Evolutionary conservation across 1,140 invertebrate species (phyloP).

Genomic region (Lordiphosa mommai): DNA sequence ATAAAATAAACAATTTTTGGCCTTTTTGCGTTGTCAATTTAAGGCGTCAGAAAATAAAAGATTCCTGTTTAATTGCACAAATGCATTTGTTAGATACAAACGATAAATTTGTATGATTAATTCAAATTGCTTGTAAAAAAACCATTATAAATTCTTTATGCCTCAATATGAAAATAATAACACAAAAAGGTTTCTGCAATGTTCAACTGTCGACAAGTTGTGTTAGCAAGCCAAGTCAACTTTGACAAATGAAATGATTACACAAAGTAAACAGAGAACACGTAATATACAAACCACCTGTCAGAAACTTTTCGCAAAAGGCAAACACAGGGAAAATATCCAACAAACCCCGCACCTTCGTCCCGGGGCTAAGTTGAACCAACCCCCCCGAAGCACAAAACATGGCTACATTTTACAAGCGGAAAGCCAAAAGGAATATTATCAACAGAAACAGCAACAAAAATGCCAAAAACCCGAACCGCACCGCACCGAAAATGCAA

Average conservation of each 20-base stretch:
- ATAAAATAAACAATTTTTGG: too few relatives aligned
- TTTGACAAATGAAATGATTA: conserved; percentile 77
- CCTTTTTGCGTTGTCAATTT: too few relatives aligned
- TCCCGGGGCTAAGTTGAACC: background rate
- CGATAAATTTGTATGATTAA: too few relatives aligned
- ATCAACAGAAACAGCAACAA: conserved; percentile 43
- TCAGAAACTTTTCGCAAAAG: conserved; percentile 53
- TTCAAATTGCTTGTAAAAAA: too few relatives aligned
- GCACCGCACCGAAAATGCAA: conserved; percentile 48
- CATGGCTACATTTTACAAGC: conserved; percentile 56
- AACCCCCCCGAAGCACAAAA: conserved; percentile 19
- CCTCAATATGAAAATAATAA: too few relatives aligned
- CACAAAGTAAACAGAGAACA: conserved; percentile 72
- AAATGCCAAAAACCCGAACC: conserved; percentile 38
- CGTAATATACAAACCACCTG: conserved; percentile 66
- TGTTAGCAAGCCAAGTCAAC: conserved; percentile 57
- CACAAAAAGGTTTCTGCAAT: background rate
- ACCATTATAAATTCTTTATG: too few relatives aligned
- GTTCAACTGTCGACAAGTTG: conserved; percentile 53
- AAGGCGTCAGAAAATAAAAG: too few relatives aligned
- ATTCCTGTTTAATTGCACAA: too few relatives aligned
- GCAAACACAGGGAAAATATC: conserved; percentile 9
- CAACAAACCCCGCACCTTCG: background rate
- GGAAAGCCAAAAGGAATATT: conserved; percentile 71
- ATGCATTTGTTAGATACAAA: too few relatives aligned